These are phyloP conservation scores for Platorchestia sp. DNA, from an alignment of 1,140 invertebrate species.

Conservation along the genomic window DNA sequence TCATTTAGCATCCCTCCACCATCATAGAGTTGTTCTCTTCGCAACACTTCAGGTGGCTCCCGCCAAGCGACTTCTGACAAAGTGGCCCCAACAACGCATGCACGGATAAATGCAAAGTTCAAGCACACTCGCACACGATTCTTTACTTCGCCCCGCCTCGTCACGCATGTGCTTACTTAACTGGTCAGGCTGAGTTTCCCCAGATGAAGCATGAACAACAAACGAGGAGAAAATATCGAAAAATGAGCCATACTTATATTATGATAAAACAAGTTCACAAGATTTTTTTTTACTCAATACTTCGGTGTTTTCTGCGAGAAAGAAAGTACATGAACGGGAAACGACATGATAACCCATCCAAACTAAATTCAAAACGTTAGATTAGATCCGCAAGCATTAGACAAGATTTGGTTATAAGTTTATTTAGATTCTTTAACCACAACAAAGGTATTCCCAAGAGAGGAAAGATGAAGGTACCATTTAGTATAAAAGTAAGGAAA, in stretches of 20 bases:
- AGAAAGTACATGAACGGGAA: neutral
- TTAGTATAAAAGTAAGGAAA: too few species aligned
- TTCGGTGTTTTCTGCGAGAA: neutral
- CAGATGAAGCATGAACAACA: neutral
- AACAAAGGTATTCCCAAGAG: too few species aligned
- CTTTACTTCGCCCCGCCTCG: neutral
- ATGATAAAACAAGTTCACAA: neutral
- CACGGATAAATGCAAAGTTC: neutral
- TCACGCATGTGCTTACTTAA: neutral
- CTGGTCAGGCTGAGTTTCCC: neutral
- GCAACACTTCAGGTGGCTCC: neutral
- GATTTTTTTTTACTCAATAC: neutral
- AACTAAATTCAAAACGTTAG: neutral
- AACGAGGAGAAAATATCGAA: neutral
- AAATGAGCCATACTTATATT: neutral
- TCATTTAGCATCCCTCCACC: too few species aligned
- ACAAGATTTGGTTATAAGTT: neutral
- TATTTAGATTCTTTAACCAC: too few species aligned
- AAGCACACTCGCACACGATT: neutral
- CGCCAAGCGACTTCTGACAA: neutral
- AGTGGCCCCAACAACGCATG: neutral
- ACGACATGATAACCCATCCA: neutral
- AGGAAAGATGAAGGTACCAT: too few species aligned
- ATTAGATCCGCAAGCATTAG: neutral
- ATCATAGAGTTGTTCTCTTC: neutral